Conservation (phyloP, 2,888 invertebrate genomes). For the Ptychoptera contaminata region DNA sequence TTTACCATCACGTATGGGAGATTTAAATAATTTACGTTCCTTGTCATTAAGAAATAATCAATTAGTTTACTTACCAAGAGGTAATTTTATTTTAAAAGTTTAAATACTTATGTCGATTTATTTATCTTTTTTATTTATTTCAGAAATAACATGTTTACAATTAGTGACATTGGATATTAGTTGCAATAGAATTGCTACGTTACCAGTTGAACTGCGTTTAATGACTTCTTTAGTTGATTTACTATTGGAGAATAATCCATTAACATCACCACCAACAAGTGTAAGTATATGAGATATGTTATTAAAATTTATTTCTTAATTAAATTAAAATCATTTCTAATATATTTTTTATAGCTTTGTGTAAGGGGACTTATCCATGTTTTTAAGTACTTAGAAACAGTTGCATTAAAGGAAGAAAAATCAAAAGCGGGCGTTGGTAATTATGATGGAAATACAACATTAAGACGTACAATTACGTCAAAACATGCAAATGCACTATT, state of each 20-base stretch:
- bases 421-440: constrained; percentile 20
- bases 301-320: not conserved
- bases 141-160: constrained; percentile 76
- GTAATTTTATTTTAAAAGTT: constrained; percentile 39
- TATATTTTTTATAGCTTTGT: constrained; percentile 47
- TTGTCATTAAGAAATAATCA: constrained; percentile 76
- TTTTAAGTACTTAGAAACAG: constrained; percentile 84
- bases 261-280: constrained; percentile 82
- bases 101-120: constrained; percentile 4
- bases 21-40: constrained; percentile 59
- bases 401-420: constrained; percentile 53
- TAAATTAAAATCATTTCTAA: not conserved
- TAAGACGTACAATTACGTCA: constrained; percentile 21
- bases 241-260: constrained; percentile 73
- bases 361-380: constrained; percentile 87
- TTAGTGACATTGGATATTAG: constrained; percentile 78
- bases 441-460: constrained; percentile 29
- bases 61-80: constrained; percentile 72
- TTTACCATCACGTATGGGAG: constrained; percentile 75
- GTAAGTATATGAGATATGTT: constrained; percentile 41
- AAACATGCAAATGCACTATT: constrained; percentile 22
- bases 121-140: constrained; percentile 15
- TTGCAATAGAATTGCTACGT: constrained; percentile 74
- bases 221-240: constrained; percentile 74
- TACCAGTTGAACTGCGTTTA: constrained; percentile 76